Conservation (phyloP, 2,888 invertebrate species). For the Ophion obscuratus region DNA sequence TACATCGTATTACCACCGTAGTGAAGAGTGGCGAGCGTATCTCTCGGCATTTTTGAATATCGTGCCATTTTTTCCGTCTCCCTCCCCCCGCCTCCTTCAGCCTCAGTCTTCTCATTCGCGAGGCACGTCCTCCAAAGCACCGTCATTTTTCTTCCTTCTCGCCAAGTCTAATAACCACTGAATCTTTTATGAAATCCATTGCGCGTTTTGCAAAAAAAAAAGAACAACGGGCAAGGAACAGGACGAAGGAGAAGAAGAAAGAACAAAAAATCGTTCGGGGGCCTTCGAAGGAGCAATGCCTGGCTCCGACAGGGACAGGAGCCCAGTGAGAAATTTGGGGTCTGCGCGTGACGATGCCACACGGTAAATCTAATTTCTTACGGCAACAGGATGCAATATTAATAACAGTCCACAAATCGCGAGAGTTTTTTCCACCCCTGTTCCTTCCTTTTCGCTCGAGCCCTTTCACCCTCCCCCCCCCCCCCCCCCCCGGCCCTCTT, state of each 20-base stretch:
- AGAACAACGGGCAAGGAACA: neutral
- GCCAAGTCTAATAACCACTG: conserved; percentile 76
- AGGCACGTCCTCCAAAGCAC: conserved; percentile 61
- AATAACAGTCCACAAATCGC: conserved; percentile 71
- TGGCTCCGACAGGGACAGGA: conserved; percentile 51
- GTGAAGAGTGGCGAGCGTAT: conserved; percentile 38
- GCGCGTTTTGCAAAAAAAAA: conserved; percentile 66
- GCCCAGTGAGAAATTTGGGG: conserved; percentile 40
- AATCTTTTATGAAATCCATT: conserved; percentile 77
- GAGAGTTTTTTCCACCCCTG: conserved; percentile 66
- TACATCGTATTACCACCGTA: conserved; percentile 24
- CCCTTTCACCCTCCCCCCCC: conserved; percentile 51
- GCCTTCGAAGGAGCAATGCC: conserved; percentile 13
- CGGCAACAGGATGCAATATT: conserved; percentile 77
- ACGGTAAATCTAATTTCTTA: conserved; percentile 76
- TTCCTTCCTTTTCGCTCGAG: conserved; percentile 24
- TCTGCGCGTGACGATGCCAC: conserved; percentile 44
- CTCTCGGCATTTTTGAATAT: conserved; percentile 39
- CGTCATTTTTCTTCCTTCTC: conserved; percentile 72
- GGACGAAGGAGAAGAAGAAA: neutral
- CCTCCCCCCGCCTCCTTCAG: neutral
- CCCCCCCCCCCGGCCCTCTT: conserved; percentile 7
- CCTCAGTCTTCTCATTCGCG: conserved; percentile 1
- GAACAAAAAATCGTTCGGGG: conserved; percentile 50
- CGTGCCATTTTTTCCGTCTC: conserved; percentile 5